Evolutionary conservation across 2,888 invertebrate genomes (phyloP).

Genomic region (Ctenicera cuprea): DNA sequence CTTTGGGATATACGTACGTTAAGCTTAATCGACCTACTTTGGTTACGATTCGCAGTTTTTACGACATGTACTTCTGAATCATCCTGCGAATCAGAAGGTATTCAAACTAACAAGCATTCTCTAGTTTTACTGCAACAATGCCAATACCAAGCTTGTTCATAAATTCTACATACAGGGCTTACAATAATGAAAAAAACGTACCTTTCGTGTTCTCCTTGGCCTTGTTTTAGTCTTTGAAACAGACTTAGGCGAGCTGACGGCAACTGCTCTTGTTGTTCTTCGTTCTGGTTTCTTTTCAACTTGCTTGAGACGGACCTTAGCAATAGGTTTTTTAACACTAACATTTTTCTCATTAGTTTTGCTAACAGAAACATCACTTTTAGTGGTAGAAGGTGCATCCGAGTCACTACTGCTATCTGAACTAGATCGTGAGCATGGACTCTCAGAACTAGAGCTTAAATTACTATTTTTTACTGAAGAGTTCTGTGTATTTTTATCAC

Average conservation of each 20-base stretch:
- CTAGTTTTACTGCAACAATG: no score
- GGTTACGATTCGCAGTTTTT: no score
- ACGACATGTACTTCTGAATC: no score
- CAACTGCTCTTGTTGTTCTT: slow-evolving; percentile 61
- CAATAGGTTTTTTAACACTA: slow-evolving; percentile 39
- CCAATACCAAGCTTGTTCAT: no score
- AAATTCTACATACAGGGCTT: no score
- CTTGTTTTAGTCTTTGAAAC: slow-evolving; percentile 62
- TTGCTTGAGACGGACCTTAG: slow-evolving; percentile 55
- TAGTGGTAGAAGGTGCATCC: slow-evolving; percentile 63
- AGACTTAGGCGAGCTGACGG: slow-evolving; percentile 59
- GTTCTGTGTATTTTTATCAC: slow-evolving; percentile 50
- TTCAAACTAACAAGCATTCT: no score
- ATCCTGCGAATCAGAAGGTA: no score
- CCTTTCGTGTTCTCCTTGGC: slow-evolving; percentile 65
- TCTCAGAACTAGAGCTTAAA: slow-evolving; percentile 74
- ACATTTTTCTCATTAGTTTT: slow-evolving; percentile 42
- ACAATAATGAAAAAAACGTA: no score
- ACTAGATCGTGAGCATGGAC: slow-evolving; percentile 69
- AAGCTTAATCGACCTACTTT: no score
- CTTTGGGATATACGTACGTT: no score
- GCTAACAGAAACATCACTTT: slow-evolving; percentile 37
- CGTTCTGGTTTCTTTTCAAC: slow-evolving; percentile 58
- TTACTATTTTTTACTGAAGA: slow-evolving; percentile 67
- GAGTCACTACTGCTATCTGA: slow-evolving; percentile 75